Evolutionary conservation across 2,113 vertebrate species (phyloP), one percentile per base, ranked within the genome.

Genomic region (Oryzias woworae): DNA sequence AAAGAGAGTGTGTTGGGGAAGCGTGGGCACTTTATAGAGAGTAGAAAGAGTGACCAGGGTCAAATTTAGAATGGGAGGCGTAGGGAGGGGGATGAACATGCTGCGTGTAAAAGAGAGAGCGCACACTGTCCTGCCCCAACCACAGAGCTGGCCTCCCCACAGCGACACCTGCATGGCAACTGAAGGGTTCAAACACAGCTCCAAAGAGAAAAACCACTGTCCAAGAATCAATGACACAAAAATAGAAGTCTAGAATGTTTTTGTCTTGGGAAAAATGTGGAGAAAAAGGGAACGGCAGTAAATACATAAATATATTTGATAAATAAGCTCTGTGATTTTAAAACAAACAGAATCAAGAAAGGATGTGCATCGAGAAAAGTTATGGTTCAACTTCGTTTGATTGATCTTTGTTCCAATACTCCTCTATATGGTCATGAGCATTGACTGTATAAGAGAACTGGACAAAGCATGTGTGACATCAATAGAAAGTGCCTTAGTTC

Each of bases 1-100:
- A 92, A 92, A 93, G 90, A 92, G 92, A 83, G 81, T 82, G 91
- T 77, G 85, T 85, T 79, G 57, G 84, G 73, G 75, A 73, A 74
- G 88, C 87, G 67, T 83, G 88, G 75, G 53, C 73, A 88, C 91
- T 93, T 91, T 93, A 93, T 93, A 93, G 85, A 69, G 69, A 57
- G 87, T 55, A 85, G 85, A 91, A 90, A 88, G 58, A 80, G 85
- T 62, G 80, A 66, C 71, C 64, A 81, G 89, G 89, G 88, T 90
- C 89, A 90, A 80, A 85, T 77, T 76, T 60, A 53, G 79, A 67
- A 64, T 26, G 44, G 76, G 18, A 69, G 76, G 71, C 64, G 49
- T 49, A 44, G 76, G 18, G 69, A 75, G 71, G 64, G 46, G 52
- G 69, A 59, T 12, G 74, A 71, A 78, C 85, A 80, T 82, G 78